Evolutionary conservation across 2,888 invertebrate genomes (phyloP).

Genomic region (Noctua pronuba): DNA sequence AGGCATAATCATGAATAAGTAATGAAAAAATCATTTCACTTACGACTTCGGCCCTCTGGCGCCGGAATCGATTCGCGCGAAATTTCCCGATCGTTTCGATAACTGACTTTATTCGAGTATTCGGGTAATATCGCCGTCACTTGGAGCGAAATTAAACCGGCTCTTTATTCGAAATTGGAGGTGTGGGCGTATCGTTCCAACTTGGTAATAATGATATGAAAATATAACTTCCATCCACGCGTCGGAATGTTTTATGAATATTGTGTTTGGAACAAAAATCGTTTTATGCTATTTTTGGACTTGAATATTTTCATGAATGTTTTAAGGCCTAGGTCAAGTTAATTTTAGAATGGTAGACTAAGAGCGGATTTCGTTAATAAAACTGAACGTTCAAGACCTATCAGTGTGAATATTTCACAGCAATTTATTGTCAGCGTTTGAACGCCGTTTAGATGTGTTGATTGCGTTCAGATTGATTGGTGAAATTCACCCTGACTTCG

Average conservation of each 20-base stretch:
- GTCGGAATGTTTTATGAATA: slow-evolving; percentile 14
- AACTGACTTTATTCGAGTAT: slow-evolving; percentile 50
- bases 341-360: background rate
- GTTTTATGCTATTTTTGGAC: slow-evolving; percentile 7
- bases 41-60: slow-evolving; percentile 24
- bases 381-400: background rate
- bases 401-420: background rate
- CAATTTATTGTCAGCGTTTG: background rate
- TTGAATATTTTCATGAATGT: slow-evolving; percentile 12
- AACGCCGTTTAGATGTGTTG: background rate
- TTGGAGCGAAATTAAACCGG: slow-evolving; percentile 37
- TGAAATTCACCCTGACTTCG: background rate
- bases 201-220: slow-evolving; percentile 35
- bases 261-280: slow-evolving; percentile 20
- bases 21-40: slow-evolving; percentile 52
- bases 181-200: slow-evolving; percentile 40
- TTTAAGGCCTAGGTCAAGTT: background rate
- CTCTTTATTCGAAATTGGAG: slow-evolving; percentile 42
- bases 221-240: slow-evolving; percentile 16
- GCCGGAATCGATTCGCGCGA: slow-evolving; percentile 38
- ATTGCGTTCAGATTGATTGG: background rate
- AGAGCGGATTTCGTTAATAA: background rate
- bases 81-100: slow-evolving; percentile 47
- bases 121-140: slow-evolving; percentile 30
- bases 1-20: slow-evolving; percentile 38